phyloP scores from a whole-genome alignment of 2,113 vertebrate genomes.

The Rhadina sibilatrix region DNA sequence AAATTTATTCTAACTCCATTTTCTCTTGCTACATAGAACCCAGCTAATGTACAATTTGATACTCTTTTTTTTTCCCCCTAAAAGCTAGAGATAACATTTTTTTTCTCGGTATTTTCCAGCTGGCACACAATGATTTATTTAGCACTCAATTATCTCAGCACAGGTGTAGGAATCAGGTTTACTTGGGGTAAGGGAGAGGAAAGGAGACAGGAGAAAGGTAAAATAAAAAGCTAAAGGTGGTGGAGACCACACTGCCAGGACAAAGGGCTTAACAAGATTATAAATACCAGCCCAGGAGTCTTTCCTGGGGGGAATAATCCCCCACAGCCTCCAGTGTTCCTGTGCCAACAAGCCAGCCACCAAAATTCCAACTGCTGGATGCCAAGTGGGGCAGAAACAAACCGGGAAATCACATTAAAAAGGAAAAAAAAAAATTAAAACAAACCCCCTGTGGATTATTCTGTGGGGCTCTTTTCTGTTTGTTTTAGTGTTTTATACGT shows the following conservation, averaged over 20 bases:
- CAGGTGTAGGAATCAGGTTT: conserved; percentile 24
- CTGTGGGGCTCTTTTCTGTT: too few relatives aligned
- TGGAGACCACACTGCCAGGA: neutral
- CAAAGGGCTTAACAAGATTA: neutral
- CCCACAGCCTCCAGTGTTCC: neutral
- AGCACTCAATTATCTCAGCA: conserved; percentile 27
- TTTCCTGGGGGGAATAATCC: neutral
- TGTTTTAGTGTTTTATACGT: neutral
- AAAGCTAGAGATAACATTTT: conserved; percentile 30
- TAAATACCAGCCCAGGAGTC: neutral
- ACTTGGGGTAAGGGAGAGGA: neutral
- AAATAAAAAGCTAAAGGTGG: neutral
- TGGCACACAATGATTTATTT: conserved; percentile 39
- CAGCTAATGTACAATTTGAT: conserved; percentile 41
- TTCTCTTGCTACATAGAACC: conserved; percentile 23
- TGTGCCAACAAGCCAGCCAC: neutral
- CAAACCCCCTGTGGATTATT: neutral
- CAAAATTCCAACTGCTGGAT: neutral
- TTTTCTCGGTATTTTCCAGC: neutral
- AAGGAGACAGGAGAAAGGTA: neutral
- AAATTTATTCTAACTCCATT: conserved; percentile 60
- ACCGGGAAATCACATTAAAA: neutral
- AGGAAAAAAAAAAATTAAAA: neutral
- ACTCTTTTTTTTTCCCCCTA: neutral
- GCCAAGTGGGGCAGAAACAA: neutral